Evolutionary conservation across 2,797 vertebrate genomes (phyloP).

Genomic region (Liasis olivaceus): DNA sequence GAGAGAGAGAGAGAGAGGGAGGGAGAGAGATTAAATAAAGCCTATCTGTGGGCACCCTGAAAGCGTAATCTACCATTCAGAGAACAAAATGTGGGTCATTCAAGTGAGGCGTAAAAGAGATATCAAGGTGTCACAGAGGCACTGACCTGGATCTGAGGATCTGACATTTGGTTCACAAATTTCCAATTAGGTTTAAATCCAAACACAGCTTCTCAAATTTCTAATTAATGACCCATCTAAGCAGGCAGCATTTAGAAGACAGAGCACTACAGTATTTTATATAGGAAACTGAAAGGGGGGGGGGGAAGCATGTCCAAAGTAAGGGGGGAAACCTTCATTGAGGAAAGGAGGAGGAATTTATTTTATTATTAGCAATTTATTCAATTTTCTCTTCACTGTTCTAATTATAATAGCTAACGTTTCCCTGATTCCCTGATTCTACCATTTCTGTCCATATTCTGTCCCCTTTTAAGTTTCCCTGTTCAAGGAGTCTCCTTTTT

Average conservation of each 20-base stretch:
- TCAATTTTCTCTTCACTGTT: neutral
- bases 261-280: conserved; percentile 45
- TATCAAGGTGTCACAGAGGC: conserved; percentile 48
- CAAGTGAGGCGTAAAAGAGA: conserved; percentile 59
- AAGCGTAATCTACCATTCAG: neutral
- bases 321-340: neutral
- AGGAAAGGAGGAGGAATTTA: conserved; percentile 31
- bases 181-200: conserved; percentile 64
- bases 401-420: neutral
- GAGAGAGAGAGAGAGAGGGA: neutral
- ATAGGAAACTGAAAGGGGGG: conserved; percentile 17
- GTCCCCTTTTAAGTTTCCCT: neutral
- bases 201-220: conserved; percentile 61
- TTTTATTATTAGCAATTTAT: neutral
- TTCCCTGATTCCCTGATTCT: neutral
- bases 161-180: conserved; percentile 68
- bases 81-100: conserved; percentile 27
- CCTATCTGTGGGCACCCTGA: neutral
- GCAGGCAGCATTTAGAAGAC: conserved; percentile 45
- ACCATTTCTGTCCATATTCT: neutral
- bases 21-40: neutral
- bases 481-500: neutral
- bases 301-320: neutral
- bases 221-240: conserved; percentile 69
- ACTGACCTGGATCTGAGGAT: conserved; percentile 52